These are phyloP conservation scores for Aphaenogaster ashmeadi DNA, from an alignment of 1,140 invertebrate species.

Conservation along the genomic window DNA sequence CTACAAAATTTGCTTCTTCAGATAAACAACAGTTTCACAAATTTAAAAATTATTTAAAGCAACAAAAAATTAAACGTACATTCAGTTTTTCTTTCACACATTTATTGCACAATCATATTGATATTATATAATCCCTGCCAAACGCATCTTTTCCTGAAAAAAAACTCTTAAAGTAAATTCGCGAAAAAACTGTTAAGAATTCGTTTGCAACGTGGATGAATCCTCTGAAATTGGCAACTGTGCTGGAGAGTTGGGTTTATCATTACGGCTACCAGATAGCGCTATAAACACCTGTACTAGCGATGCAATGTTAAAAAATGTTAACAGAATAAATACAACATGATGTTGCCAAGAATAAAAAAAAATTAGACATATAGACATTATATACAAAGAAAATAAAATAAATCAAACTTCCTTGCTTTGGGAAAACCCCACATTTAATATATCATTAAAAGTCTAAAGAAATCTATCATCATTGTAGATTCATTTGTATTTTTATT, in stretches of 20 bases:
- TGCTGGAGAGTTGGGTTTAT: background rate
- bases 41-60: background rate
- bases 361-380: background rate
- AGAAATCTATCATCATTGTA: background rate
- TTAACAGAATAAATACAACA: background rate
- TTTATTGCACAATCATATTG: background rate
- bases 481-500: background rate
- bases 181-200: background rate
- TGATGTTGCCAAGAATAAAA: background rate
- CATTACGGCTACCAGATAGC: constrained; percentile 4
- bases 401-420: background rate
- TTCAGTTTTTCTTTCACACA: background rate
- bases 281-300: background rate
- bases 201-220: background rate
- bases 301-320: background rate
- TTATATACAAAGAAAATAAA: background rate
- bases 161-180: background rate
- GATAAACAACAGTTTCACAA: background rate
- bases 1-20: background rate
- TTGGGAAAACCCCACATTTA: background rate
- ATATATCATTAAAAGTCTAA: background rate
- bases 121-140: no score
- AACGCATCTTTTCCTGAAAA: background rate
- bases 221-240: background rate
- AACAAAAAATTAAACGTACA: background rate